phyloP scores from a whole-genome alignment of 2,888 invertebrate genomes.

The Melanargia galathea region DNA sequence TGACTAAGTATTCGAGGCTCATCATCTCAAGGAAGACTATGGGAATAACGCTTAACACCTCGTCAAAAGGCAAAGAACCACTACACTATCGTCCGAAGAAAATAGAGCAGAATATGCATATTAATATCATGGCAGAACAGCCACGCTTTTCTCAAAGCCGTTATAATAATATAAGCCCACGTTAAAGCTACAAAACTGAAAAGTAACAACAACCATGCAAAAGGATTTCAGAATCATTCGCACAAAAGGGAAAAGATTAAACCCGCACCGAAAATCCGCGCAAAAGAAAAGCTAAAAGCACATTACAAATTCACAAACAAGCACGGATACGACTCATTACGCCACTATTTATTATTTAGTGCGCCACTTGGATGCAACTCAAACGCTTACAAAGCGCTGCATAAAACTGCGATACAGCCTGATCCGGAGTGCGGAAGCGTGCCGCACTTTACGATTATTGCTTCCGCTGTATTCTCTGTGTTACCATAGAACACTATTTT shows the following conservation, averaged over 20 bases:
- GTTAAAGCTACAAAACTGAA: not conserved
- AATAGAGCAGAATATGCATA: not conserved
- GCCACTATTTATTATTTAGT: constrained; percentile 45
- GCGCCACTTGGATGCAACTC: constrained; percentile 58
- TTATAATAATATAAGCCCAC: not conserved
- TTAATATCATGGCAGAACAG: not conserved
- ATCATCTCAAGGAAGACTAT: too few species aligned
- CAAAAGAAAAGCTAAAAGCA: constrained; percentile 15
- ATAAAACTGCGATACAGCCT: constrained; percentile 53
- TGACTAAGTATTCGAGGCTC: too few species aligned
- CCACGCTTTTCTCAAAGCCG: not conserved
- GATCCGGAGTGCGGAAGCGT: constrained; percentile 55
- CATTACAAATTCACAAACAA: constrained; percentile 34
- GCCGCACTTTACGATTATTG: constrained; percentile 69
- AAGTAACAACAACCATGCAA: not conserved
- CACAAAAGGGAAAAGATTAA: constrained; percentile 2
- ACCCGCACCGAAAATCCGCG: constrained; percentile 5
- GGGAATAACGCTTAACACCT: too few species aligned
- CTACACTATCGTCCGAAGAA: not conserved
- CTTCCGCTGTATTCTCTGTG: constrained; percentile 61
- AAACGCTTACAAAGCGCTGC: constrained; percentile 58
- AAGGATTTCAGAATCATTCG: not conserved
- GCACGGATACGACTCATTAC: constrained; percentile 43
- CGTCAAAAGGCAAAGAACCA: too few species aligned
- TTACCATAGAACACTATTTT: constrained; percentile 54